phyloP scores from a whole-genome alignment of 2,797 vertebrate species.

The Phrynocephalus guinanensis region DNA sequence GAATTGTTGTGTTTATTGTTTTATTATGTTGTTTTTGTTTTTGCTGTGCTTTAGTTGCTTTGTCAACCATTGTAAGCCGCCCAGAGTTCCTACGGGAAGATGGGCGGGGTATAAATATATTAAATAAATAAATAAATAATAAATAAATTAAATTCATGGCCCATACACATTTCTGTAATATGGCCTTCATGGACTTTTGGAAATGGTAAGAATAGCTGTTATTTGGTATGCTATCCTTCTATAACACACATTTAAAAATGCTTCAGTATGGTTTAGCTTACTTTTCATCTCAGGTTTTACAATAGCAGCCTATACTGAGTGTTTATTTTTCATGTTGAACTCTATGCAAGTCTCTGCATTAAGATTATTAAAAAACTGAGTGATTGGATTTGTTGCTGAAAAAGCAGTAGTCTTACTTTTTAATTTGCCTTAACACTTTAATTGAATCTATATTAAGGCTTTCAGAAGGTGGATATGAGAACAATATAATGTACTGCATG shows the following conservation, averaged over 20 bases:
- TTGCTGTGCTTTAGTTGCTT: no score
- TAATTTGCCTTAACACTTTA: conserved; percentile 3
- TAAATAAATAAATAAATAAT: no score
- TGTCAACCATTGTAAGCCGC: no score
- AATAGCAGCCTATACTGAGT: background rate
- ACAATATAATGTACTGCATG: no score
- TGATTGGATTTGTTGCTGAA: conserved; percentile 1
- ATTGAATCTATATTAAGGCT: background rate
- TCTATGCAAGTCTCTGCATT: background rate
- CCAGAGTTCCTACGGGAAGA: no score
- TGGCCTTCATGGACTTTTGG: background rate
- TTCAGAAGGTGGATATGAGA: background rate
- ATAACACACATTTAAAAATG: background rate
- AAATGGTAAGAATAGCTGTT: background rate
- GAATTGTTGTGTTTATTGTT: no score
- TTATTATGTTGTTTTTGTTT: no score
- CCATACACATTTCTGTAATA: background rate
- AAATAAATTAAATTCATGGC: background rate
- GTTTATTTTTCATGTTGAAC: background rate
- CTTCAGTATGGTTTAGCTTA: background rate
- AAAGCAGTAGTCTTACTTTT: background rate
- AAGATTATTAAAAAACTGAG: conserved; percentile 12
- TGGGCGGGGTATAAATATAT: no score
- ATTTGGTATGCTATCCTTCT: background rate
- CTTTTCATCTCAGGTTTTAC: background rate